phyloP scores from a whole-genome alignment of 2,888 invertebrate genomes.

The Eulithis testata region DNA sequence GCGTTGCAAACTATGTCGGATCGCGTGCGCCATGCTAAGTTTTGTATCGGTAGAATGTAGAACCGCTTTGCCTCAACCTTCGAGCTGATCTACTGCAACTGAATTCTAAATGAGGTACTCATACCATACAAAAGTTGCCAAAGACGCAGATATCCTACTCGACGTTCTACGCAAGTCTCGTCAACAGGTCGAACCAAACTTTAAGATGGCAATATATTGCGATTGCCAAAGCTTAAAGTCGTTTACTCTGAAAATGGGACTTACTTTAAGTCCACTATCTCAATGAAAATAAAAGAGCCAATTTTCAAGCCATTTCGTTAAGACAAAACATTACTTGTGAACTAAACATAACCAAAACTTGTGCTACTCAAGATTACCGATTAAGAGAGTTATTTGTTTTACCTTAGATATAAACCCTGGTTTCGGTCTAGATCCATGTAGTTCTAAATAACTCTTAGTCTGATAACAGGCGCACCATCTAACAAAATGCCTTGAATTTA shows the following conservation, averaged over 20 bases:
- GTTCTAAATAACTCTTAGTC: constrained; percentile 2
- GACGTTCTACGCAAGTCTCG: constrained; percentile 16
- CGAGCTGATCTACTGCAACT: constrained; percentile 11
- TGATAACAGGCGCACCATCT: constrained; percentile 14
- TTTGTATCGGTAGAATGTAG: constrained; percentile 19
- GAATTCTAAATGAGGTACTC: constrained; percentile 1
- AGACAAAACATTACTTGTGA: constrained; percentile 13
- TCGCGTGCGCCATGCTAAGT: constrained; percentile 22
- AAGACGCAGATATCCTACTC: constrained; percentile 23
- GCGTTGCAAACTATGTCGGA: constrained; percentile 30
- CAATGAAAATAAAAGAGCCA: constrained; percentile 16
- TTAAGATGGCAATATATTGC: background rate
- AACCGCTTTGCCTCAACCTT: background rate
- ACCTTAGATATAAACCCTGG: constrained; percentile 18
- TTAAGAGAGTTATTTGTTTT: background rate
- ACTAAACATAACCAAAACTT: constrained; percentile 16
- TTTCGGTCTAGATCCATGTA: constrained; percentile 20
- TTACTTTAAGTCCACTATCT: constrained; percentile 11
- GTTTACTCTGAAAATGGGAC: constrained; percentile 18
- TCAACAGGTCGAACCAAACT: constrained; percentile 9
- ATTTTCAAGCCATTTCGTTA: constrained; percentile 23
- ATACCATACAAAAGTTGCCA: constrained; percentile 18
- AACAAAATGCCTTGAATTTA: constrained; percentile 22
- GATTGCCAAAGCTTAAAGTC: background rate
- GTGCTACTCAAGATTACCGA: constrained; percentile 15